Evolutionary conservation across 2,797 vertebrate genomes (phyloP).

Genomic region (Danionella dracula): DNA sequence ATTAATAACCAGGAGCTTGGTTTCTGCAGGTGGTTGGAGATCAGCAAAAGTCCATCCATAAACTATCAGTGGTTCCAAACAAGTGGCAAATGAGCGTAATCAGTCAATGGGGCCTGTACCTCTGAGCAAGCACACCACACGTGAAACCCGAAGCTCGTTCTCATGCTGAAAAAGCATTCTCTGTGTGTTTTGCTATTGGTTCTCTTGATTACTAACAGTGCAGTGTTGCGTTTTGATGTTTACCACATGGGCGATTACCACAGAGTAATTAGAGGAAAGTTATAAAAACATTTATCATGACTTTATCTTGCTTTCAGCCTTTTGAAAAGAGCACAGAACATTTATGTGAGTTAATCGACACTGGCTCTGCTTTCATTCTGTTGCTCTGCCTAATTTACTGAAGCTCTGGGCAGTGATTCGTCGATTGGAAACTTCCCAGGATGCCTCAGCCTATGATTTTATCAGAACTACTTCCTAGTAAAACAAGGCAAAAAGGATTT

Average conservation of each 20-base stretch:
- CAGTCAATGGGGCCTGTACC: conserved; percentile 24
- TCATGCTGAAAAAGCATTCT: conserved; percentile 35
- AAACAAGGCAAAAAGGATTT: background rate
- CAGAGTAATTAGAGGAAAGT: conserved; percentile 18
- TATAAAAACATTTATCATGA: conserved; percentile 33
- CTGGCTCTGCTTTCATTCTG: background rate
- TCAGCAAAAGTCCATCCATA: background rate
- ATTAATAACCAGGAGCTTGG: too few species aligned
- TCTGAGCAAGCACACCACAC: background rate
- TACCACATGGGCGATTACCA: conserved; percentile 43
- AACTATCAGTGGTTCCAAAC: background rate
- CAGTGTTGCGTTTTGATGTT: conserved; percentile 46
- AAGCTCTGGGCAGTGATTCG: background rate
- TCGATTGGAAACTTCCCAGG: background rate
- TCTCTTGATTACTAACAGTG: conserved; percentile 52
- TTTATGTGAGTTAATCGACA: conserved; percentile 29
- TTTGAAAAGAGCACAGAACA: conserved; percentile 30
- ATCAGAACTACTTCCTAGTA: background rate
- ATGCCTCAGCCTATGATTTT: background rate
- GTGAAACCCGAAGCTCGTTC: conserved; percentile 47
- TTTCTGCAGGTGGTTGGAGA: conserved; percentile 29
- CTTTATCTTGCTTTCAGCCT: conserved; percentile 8
- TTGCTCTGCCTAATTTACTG: background rate
- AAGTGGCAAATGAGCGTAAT: conserved; percentile 37
- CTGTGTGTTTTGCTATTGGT: background rate